phyloP scores from a whole-genome alignment of 1,140 invertebrate species.

The Ganaspis sp. region DNA sequence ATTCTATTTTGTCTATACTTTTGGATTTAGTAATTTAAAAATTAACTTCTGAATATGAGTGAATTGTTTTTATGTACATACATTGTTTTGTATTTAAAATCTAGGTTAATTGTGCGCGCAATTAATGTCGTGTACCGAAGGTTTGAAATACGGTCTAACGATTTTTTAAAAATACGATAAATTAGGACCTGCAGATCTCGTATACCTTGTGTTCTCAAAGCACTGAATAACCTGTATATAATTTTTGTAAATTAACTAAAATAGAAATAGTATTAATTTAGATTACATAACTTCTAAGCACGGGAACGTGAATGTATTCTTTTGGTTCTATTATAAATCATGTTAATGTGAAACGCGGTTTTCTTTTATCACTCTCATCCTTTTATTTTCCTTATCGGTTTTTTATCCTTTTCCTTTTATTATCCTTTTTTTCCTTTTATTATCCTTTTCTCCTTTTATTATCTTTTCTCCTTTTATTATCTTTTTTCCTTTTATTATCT shows the following conservation, averaged over 20 bases:
- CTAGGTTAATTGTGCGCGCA: neutral
- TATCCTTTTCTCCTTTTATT: no score
- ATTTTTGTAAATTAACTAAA: conserved; percentile 63
- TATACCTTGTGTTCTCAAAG: conserved; percentile 22
- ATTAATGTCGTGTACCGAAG: neutral
- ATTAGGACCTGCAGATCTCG: conserved; percentile 32
- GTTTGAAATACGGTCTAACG: neutral
- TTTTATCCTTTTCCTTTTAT: no score
- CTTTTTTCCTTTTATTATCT: no score
- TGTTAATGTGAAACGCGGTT: conserved; percentile 6
- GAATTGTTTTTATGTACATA: neutral
- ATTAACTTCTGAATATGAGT: neutral
- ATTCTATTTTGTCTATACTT: neutral
- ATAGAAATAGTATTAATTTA: conserved; percentile 40
- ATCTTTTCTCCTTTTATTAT: no score
- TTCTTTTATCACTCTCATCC: neutral
- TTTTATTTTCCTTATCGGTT: neutral
- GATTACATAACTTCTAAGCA: neutral
- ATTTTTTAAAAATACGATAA: neutral
- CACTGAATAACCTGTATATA: conserved; percentile 52
- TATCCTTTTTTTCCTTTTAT: no score
- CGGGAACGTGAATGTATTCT: conserved; percentile 6
- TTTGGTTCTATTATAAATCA: conserved; percentile 23
- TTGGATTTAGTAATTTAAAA: neutral
- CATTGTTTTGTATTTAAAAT: neutral